Evolutionary conservation across 2,888 invertebrate species (phyloP).

Genomic region (Watsonalla binaria): DNA sequence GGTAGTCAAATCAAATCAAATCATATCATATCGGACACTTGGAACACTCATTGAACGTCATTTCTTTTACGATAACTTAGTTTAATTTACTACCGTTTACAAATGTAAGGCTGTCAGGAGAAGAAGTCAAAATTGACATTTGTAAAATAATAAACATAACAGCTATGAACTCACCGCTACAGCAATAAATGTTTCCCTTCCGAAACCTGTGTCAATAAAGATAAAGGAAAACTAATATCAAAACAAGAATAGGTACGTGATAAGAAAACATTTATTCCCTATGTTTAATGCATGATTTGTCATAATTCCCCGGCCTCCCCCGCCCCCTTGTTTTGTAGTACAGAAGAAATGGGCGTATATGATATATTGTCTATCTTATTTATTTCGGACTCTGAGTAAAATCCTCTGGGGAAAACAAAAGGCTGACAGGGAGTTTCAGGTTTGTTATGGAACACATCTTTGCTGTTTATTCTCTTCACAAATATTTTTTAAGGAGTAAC

Average conservation of each 20-base stretch:
- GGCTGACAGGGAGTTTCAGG: slow-evolving; percentile 46
- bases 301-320: slow-evolving; percentile 75
- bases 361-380: slow-evolving; percentile 74
- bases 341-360: slow-evolving; percentile 70
- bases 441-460: slow-evolving; percentile 60
- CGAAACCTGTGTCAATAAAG: slow-evolving; percentile 77
- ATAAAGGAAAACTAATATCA: slow-evolving; percentile 78
- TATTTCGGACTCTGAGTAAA: slow-evolving; percentile 65
- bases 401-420: slow-evolving; percentile 57
- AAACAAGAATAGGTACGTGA: slow-evolving; percentile 78
- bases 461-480: slow-evolving; percentile 40
- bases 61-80: too few species aligned
- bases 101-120: too few species aligned
- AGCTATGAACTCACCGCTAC: slow-evolving; percentile 39
- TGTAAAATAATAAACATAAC: slow-evolving; percentile 3
- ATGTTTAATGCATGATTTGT: slow-evolving; percentile 80
- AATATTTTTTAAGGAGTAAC: slow-evolving; percentile 3
- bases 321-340: slow-evolving; percentile 68
- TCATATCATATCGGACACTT: too few species aligned
- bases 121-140: not conserved
- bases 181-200: slow-evolving; percentile 62
- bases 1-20: too few species aligned
- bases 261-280: slow-evolving; percentile 79
- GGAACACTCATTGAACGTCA: too few species aligned
- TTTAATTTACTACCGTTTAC: too few species aligned